These are phyloP conservation scores for Clavelina lepadiformis DNA, from an alignment of 23 tunicate genomes.

Conservation along the genomic window DNA sequence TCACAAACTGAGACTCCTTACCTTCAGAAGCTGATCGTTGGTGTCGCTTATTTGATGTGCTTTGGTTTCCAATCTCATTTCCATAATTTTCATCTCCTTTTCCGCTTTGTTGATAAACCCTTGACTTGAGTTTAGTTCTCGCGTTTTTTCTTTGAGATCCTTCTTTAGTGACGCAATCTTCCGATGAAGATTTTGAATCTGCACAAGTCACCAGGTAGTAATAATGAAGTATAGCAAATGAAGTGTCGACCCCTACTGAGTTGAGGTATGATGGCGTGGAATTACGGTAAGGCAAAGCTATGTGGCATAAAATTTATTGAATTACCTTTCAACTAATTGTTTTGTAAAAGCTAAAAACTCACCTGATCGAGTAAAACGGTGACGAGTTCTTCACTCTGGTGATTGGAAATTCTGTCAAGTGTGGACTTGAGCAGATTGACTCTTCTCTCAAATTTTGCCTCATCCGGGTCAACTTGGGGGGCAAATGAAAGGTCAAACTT, in stretches of 20 bases:
- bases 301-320: neutral
- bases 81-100: constrained; percentile 81
- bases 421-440: constrained; percentile 61
- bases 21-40: constrained; percentile 67
- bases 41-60: constrained; percentile 85
- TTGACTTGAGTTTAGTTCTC: constrained; percentile 76
- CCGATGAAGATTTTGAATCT: constrained; percentile 67
- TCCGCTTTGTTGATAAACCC: constrained; percentile 69
- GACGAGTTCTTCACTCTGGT: constrained; percentile 66
- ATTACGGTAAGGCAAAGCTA: no score
- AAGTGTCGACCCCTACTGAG: no score
- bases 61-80: constrained; percentile 80
- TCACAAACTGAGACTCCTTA: constrained; percentile 6
- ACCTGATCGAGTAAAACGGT: constrained; percentile 72
- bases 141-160: constrained; percentile 66
- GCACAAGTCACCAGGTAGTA: neutral
- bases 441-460: constrained; percentile 82
- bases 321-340: neutral
- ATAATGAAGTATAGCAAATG: neutral
- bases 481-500: constrained; percentile 39
- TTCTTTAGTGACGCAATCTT: constrained; percentile 67
- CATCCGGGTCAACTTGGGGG: constrained; percentile 58
- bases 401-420: constrained; percentile 42
- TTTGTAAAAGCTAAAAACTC: neutral
- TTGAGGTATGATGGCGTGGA: no score